Percentiles rank a stretch among this genome's conserved stretches.
Evolutionary conservation across 2,888 invertebrate species (phyloP).

Genomic region (Hermaeophaga mercurialis): DNA sequence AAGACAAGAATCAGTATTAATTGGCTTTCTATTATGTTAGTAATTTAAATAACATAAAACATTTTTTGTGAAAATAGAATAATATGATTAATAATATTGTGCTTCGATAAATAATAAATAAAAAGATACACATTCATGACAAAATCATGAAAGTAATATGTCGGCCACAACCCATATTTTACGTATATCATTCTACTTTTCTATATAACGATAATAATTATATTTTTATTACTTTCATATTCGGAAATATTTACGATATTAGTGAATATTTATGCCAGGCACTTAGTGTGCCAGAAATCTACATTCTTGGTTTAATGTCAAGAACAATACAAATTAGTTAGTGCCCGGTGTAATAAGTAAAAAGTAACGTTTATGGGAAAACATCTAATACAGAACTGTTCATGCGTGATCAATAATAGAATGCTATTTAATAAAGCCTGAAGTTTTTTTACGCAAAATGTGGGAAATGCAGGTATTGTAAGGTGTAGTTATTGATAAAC

Average conservation of each 20-base stretch:
- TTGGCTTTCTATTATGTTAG: no score
- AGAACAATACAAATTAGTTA: slow-evolving; percentile 26
- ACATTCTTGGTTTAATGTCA: slow-evolving; percentile 31
- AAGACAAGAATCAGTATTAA: no score
- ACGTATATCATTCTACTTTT: not conserved
- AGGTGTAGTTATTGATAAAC: slow-evolving; percentile 10
- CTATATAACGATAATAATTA: not conserved
- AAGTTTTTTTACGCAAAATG: slow-evolving; percentile 1
- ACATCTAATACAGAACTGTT: slow-evolving; percentile 23
- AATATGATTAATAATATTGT: no score
- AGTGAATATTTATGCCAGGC: not conserved
- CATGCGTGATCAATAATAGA: slow-evolving; percentile 30
- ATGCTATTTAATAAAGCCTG: slow-evolving; percentile 15
- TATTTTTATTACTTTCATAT: not conserved
- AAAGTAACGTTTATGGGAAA: slow-evolving; percentile 27
- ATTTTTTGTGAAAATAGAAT: no score
- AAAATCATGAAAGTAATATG: not conserved
- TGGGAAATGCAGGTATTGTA: slow-evolving; percentile 10
- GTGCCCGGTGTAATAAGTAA: slow-evolving; percentile 26
- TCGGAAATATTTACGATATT: not conserved
- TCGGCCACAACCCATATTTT: not conserved
- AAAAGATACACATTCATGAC: no score
- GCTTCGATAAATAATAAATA: no score
- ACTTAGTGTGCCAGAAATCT: slow-evolving; percentile 27
- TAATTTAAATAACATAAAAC: no score